Conservation (phyloP, 2,888 invertebrate genomes). For the Noctua fimbriata region DNA sequence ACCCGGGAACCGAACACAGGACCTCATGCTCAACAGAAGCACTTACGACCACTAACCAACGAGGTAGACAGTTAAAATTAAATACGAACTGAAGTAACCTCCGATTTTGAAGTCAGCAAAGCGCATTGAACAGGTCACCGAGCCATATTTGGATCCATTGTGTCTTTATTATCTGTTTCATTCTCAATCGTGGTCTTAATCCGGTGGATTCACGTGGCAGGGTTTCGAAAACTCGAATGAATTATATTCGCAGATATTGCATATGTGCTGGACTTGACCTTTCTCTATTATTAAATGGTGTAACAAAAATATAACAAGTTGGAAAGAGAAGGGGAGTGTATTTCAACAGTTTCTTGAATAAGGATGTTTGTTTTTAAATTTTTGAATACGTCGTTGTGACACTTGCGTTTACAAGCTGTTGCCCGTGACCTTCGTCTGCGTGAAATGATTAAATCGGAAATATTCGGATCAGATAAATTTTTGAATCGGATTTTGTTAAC, state of each 20-base stretch:
- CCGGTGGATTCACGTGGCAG: slow-evolving; percentile 11
- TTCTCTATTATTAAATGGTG: background rate
- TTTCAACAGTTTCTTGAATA: background rate
- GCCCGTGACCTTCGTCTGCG: background rate
- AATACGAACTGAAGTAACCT: slow-evolving; percentile 33
- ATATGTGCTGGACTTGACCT: slow-evolving; percentile 25
- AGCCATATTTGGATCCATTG: slow-evolving; percentile 52
- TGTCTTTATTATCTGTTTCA: slow-evolving; percentile 45
- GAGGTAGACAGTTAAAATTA: background rate
- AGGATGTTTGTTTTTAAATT: background rate
- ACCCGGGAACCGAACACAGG: background rate
- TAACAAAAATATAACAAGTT: background rate
- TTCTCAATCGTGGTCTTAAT: slow-evolving; percentile 26
- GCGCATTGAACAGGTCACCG: slow-evolving; percentile 26
- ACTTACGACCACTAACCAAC: background rate
- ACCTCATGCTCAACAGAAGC: background rate
- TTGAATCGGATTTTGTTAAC: too few relatives aligned
- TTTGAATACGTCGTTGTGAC: background rate
- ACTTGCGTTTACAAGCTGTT: background rate
- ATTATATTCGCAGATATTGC: slow-evolving; percentile 35
- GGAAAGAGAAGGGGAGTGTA: background rate
- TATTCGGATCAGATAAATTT: too few relatives aligned
- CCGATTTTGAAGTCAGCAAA: slow-evolving; percentile 30
- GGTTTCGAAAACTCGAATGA: slow-evolving; percentile 2
- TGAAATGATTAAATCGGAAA: too few relatives aligned